These are phyloP conservation scores for Erannis defoliaria DNA, from an alignment of 2,888 invertebrate species.

Conservation along the genomic window DNA sequence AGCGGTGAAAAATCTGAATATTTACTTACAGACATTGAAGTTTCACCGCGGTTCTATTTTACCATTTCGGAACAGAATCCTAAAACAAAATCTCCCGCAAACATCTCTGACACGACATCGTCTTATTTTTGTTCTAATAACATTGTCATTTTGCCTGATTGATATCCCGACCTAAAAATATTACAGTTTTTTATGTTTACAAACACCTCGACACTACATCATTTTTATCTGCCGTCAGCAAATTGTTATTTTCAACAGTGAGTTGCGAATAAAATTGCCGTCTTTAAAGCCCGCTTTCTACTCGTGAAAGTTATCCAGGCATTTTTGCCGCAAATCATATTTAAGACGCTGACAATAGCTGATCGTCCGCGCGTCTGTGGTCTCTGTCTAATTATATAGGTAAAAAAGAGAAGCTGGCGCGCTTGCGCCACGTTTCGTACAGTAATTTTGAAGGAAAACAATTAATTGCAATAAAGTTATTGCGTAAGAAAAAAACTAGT, in stretches of 20 bases:
- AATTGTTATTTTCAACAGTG: constrained; percentile 1
- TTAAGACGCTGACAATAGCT: not conserved
- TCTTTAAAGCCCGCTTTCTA: constrained; percentile 7
- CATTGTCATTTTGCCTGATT: constrained; percentile 26
- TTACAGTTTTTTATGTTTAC: constrained; percentile 14
- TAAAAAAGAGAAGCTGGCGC: no score
- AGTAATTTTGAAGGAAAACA: no score
- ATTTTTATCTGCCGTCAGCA: constrained; percentile 17
- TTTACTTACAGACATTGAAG: no score
- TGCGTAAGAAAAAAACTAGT: no score
- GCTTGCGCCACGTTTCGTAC: no score
- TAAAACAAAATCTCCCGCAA: not conserved
- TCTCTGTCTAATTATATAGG: no score
- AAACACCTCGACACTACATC: constrained; percentile 18
- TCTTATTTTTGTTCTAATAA: constrained; percentile 21
- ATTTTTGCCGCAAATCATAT: not conserved
- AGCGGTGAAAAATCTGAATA: no score
- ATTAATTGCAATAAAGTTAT: no score
- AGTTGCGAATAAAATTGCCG: constrained; percentile 1
- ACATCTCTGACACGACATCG: constrained; percentile 6
- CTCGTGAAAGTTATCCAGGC: constrained; percentile 5
- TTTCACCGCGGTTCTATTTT: no score
- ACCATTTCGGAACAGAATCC: not conserved
- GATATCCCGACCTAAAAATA: constrained; percentile 27
- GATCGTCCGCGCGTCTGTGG: no score